These are phyloP conservation scores for Rhombomys opimus DNA, from an alignment of 2,113 vertebrate species.

Conservation along the genomic window DNA sequence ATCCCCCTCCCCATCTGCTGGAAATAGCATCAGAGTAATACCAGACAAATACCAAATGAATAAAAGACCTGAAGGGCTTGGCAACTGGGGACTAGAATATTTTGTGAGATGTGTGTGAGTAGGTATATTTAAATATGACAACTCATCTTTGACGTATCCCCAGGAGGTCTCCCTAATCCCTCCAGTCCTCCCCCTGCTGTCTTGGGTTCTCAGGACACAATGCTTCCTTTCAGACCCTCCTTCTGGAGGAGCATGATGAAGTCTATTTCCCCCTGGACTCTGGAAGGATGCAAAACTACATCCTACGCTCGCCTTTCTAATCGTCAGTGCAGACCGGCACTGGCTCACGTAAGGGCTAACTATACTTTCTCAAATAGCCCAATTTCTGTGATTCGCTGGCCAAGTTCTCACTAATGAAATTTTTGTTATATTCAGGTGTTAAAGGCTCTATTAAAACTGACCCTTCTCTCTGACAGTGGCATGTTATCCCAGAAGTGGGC, in stretches of 20 bases:
- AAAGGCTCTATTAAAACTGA: background rate
- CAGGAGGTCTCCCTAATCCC: background rate
- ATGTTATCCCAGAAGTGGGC: background rate
- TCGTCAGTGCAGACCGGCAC: background rate
- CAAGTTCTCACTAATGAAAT: background rate
- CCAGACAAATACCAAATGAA: background rate
- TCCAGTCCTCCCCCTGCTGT: background rate
- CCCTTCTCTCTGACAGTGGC: background rate
- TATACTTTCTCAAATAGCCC: background rate
- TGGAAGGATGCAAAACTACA: background rate
- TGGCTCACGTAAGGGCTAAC: background rate
- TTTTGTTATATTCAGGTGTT: background rate
- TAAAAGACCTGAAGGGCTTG: background rate
- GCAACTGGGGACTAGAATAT: background rate
- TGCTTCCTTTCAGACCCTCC: constrained; percentile 40
- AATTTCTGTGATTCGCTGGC: background rate
- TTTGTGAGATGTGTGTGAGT: background rate
- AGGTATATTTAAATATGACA: constrained; percentile 10
- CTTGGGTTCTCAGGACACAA: background rate
- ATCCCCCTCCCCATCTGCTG: background rate
- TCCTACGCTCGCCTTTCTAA: background rate
- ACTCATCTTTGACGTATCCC: background rate
- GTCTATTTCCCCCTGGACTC: background rate
- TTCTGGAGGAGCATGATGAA: constrained; percentile 27
- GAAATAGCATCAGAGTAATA: constrained; percentile 14